A percentile compares a stretch with the other conserved stretches of the same genome.
These are phyloP conservation scores for Callorhinus ursinus DNA, from an alignment of 2,113 vertebrate genomes.

Conservation along the genomic window DNA sequence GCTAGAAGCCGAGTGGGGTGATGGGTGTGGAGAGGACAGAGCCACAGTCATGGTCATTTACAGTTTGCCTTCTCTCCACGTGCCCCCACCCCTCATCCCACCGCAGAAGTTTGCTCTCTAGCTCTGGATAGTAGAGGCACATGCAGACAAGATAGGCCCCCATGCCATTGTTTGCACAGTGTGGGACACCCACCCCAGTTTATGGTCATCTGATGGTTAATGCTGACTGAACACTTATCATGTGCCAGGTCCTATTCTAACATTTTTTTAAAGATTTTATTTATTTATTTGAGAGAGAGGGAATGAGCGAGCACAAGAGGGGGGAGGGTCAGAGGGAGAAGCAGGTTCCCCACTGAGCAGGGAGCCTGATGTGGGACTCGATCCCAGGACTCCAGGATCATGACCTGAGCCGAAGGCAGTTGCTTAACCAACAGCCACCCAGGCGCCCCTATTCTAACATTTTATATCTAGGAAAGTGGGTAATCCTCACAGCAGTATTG, in stretches of 20 bases:
- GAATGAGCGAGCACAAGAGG: too few relatives aligned
- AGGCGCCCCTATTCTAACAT: not conserved
- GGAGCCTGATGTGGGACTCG: too few relatives aligned
- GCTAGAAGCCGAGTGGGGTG: not conserved
- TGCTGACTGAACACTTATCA: not conserved
- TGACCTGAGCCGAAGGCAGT: too few relatives aligned
- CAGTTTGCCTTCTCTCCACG: not conserved
- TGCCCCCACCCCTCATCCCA: rapidly evolving
- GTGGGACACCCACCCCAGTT: not conserved
- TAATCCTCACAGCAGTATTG: not conserved
- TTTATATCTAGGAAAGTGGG: not conserved
- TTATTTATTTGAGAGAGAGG: too few relatives aligned
- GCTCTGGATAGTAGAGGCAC: not conserved
- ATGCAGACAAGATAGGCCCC: not conserved
- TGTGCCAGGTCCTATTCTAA: not conserved
- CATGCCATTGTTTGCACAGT: not conserved
- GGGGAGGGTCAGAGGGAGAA: too few relatives aligned
- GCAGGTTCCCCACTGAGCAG: too few relatives aligned
- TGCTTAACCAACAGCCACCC: too few relatives aligned
- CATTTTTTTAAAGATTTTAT: too few relatives aligned
- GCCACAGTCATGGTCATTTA: not conserved
- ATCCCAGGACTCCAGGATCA: not conserved
- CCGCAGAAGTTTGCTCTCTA: not conserved
- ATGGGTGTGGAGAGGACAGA: not conserved
- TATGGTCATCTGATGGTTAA: not conserved